Percentiles rank a stretch among this genome's conserved stretches.
phyloP scores from a whole-genome alignment of 2,888 invertebrate species.

The Drosophila paucipuncta region DNA sequence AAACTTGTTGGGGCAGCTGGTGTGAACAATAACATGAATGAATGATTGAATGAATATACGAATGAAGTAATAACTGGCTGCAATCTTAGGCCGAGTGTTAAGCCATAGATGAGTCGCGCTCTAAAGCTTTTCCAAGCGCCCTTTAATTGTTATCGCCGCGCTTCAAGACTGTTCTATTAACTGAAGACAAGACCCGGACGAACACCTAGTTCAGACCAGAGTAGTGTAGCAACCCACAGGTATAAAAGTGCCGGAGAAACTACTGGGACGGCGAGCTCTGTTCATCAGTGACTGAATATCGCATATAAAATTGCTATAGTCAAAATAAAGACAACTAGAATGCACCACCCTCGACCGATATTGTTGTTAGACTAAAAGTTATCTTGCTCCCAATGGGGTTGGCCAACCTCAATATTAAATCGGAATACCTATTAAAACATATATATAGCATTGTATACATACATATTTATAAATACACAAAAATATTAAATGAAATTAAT shows the following conservation, averaged over 20 bases:
- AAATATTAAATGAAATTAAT: not conserved
- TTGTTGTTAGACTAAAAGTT: conserved; percentile 3
- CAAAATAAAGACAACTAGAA: conserved; percentile 55
- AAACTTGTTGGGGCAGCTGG: conserved; percentile 45
- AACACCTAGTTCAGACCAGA: not conserved
- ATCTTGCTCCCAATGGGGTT: not conserved
- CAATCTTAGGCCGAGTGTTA: conserved; percentile 18
- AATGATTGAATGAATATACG: conserved; percentile 25
- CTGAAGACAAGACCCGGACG: not conserved
- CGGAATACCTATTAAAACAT: not conserved
- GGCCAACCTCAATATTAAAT: not conserved
- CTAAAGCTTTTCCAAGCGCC: conserved; percentile 40
- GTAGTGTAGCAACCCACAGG: not conserved
- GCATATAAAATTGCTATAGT: conserved; percentile 35
- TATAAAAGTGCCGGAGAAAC: conserved; percentile 20
- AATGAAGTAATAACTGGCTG: conserved; percentile 26
- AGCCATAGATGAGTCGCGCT: conserved; percentile 21
- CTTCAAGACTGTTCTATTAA: not conserved
- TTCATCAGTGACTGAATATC: conserved; percentile 9
- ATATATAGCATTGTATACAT: not conserved
- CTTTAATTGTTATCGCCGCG: conserved; percentile 43
- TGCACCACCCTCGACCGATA: not conserved
- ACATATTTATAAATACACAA: not conserved
- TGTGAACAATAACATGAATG: conserved; percentile 57
- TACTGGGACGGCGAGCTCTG: conserved; percentile 5